Conservation (phyloP, 2,888 invertebrate genomes). For the Andrena bucephala region DNA sequence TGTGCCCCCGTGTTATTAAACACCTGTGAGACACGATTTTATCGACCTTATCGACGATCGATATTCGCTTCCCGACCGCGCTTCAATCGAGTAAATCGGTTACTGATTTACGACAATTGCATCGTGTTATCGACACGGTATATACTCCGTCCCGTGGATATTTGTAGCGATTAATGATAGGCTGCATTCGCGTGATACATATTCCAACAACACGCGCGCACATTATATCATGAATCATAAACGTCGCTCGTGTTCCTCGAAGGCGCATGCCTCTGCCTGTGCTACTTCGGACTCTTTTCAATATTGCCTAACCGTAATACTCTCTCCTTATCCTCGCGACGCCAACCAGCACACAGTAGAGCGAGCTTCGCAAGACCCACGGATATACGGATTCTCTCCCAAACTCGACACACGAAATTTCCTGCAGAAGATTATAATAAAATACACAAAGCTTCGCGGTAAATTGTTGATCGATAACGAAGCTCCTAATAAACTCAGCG, state of each 20-base stretch:
- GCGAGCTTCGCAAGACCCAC: background rate
- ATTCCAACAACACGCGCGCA: background rate
- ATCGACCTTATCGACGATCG: constrained; percentile 56
- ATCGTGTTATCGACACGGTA: background rate
- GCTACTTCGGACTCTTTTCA: constrained; percentile 29
- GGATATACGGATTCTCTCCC: constrained; percentile 1
- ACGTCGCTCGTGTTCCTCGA: constrained; percentile 15
- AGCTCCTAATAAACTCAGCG: too few species aligned
- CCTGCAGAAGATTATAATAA: too few species aligned
- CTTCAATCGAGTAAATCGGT: constrained; percentile 2
- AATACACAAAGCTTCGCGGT: too few species aligned
- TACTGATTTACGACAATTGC: background rate
- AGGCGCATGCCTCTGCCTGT: constrained; percentile 29
- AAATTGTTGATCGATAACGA: too few species aligned
- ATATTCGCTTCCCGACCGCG: constrained; percentile 12
- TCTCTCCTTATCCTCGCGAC: constrained; percentile 23
- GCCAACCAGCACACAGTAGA: constrained; percentile 17
- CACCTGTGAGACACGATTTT: background rate
- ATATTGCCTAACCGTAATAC: constrained; percentile 16
- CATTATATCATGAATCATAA: constrained; percentile 36
- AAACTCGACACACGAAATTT: background rate
- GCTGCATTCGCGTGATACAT: background rate
- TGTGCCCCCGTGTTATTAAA: background rate
- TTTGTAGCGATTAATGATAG: constrained; percentile 9
- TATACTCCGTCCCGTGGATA: background rate